These are phyloP conservation scores for Limenitis camilla DNA, from an alignment of 2,888 invertebrate species.

Conservation along the genomic window DNA sequence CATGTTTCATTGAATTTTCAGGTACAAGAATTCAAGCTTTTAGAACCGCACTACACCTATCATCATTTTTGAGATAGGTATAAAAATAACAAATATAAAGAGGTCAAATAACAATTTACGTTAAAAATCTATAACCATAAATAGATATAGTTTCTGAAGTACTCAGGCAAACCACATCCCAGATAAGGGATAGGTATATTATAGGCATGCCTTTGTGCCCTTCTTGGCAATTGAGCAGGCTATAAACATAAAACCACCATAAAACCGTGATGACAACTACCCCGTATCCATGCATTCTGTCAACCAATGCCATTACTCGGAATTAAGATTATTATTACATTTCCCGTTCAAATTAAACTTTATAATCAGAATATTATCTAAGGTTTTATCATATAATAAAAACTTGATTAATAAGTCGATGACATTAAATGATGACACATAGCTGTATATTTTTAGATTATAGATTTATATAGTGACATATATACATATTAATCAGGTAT, in stretches of 20 bases:
- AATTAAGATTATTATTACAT: not conserved
- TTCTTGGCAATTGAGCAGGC: constrained; percentile 16
- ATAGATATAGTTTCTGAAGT: too few relatives aligned
- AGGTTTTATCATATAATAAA: not conserved
- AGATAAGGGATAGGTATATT: constrained; percentile 3
- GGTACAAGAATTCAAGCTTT: too few relatives aligned
- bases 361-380: not conserved
- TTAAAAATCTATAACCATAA: too few relatives aligned
- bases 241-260: constrained; percentile 16
- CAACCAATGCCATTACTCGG: not conserved
- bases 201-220: constrained; percentile 1
- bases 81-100: too few relatives aligned
- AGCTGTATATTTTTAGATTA: too few relatives aligned
- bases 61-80: too few relatives aligned
- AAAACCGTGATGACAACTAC: constrained; percentile 11
- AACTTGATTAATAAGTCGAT: not conserved
- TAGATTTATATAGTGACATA: too few relatives aligned
- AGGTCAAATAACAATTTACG: too few relatives aligned
- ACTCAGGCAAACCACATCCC: not conserved
- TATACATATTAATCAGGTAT: too few relatives aligned
- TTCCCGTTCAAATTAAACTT: not conserved
- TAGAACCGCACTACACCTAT: too few relatives aligned
- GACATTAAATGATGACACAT: too few relatives aligned
- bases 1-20: too few relatives aligned
- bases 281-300: not conserved